Evolutionary conservation across 2,113 vertebrate genomes (phyloP).

Genomic region (Halcyon malimbica): DNA sequence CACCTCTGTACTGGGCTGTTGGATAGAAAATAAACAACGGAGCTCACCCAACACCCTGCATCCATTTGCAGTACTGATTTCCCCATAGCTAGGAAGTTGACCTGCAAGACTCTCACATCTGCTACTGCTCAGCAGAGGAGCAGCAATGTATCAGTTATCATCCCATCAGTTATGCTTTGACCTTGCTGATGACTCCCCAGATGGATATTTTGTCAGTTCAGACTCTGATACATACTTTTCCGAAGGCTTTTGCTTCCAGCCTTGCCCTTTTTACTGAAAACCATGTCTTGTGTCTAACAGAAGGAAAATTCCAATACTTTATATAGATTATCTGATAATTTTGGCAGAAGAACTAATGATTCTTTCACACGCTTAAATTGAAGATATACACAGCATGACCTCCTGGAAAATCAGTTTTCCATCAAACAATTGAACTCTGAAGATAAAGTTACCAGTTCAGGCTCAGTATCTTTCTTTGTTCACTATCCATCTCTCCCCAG

Average conservation of each 20-base stretch:
- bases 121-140: not conserved
- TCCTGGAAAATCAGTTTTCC: not conserved
- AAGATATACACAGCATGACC: not conserved
- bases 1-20: too few relatives aligned
- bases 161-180: not conserved
- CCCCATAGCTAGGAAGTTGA: not conserved
- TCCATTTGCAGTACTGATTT: not conserved
- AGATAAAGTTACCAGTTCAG: not conserved
- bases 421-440: not conserved
- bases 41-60: not conserved
- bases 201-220: not conserved
- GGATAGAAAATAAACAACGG: not conserved
- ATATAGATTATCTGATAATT: not conserved
- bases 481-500: not conserved
- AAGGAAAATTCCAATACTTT: not conserved
- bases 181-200: not conserved
- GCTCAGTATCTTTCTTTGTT: not conserved
- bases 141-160: not conserved
- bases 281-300: not conserved
- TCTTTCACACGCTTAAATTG: not conserved
- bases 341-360: not conserved
- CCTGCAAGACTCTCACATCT: not conserved
- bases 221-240: not conserved
- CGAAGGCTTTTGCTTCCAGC: not conserved
- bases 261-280: not conserved